Evolutionary conservation across 2,888 invertebrate species (phyloP).

Genomic region (Linhomoeus sp.): DNA sequence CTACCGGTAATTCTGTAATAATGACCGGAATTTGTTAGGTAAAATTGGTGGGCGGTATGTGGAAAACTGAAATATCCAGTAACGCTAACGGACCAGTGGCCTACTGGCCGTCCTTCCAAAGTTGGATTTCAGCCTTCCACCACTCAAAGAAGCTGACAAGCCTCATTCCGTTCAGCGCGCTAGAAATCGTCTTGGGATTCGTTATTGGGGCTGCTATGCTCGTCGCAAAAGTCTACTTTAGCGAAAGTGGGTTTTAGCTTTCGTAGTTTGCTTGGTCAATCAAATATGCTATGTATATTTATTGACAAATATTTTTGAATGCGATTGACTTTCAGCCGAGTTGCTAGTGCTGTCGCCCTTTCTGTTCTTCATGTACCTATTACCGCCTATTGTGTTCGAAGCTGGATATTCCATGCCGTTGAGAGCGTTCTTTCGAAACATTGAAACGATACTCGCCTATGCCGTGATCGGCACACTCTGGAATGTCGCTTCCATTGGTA

Average conservation of each 20-base stretch:
- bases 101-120: too few species aligned
- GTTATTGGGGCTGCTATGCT: constrained; percentile 59
- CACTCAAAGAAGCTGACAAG: not conserved
- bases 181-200: constrained; percentile 57
- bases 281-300: too few species aligned
- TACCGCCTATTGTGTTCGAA: constrained; percentile 92
- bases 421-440: constrained; percentile 83
- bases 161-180: not conserved
- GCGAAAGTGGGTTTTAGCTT: not conserved
- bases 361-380: constrained; percentile 87
- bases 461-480: constrained; percentile 79
- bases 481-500: constrained; percentile 49
- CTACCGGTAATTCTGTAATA: too few species aligned
- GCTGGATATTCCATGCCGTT: constrained; percentile 99
- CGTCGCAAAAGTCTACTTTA: constrained; percentile 34
- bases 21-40: too few species aligned
- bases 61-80: too few species aligned
- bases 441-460: constrained; percentile 79
- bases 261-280: too few species aligned
- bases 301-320: too few species aligned
- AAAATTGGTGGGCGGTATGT: too few species aligned
- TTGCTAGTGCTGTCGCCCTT: constrained; percentile 61
- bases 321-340: constrained; percentile 12
- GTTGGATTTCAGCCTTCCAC: constrained; percentile 1
- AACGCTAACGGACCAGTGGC: too few species aligned